Evolutionary conservation across 2,113 vertebrate species (phyloP).

Genomic region (Chaenogobius annularis): DNA sequence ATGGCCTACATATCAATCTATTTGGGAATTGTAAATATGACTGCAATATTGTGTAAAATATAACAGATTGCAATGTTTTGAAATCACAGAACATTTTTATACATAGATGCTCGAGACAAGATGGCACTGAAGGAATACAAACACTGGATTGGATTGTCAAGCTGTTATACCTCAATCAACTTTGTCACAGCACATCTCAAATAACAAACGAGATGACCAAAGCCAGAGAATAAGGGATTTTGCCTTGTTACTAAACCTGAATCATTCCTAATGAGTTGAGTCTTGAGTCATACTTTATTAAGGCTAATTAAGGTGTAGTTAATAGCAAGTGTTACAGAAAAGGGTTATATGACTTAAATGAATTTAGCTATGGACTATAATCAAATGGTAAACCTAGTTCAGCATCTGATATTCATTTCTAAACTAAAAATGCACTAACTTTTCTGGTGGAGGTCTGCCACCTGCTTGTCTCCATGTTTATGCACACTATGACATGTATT

Average conservation of each 20-base stretch:
- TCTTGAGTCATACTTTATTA: too few species aligned
- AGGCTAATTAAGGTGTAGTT: too few species aligned
- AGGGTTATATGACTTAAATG: neutral
- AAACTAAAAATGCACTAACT: too few species aligned
- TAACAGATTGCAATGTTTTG: neutral
- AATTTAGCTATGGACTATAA: neutral
- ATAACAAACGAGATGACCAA: neutral
- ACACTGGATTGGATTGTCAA: neutral
- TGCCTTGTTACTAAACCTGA: too few species aligned
- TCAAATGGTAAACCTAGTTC: neutral
- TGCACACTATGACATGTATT: too few species aligned
- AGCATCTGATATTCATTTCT: too few species aligned
- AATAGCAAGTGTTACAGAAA: neutral
- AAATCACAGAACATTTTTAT: neutral
- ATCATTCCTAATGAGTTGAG: neutral
- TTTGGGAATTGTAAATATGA: neutral
- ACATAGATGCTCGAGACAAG: too few species aligned
- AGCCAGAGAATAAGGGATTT: neutral
- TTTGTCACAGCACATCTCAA: too few species aligned
- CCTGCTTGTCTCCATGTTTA: too few species aligned
- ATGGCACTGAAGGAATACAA: too few species aligned
- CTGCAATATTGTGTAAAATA: neutral
- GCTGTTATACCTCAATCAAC: too few species aligned
- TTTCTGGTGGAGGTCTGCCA: too few species aligned
- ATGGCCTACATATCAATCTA: neutral